phyloP scores from a whole-genome alignment of 2,888 invertebrate species.

The Meteorus colon region DNA sequence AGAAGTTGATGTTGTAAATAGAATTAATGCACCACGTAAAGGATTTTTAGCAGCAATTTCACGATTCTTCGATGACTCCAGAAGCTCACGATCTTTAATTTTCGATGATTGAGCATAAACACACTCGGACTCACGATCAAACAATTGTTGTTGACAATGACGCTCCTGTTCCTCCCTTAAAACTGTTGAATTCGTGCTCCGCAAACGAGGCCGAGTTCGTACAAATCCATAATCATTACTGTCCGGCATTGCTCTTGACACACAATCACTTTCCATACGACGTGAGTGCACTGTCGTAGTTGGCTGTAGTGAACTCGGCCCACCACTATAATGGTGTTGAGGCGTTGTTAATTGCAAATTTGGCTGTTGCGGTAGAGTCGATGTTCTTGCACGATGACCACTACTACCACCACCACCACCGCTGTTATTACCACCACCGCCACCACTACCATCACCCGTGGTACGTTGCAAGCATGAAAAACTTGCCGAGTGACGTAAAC shows the following conservation, averaged over 20 bases:
- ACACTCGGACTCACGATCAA: slow-evolving; percentile 59
- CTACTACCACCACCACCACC: slow-evolving; percentile 40
- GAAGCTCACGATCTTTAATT: slow-evolving; percentile 56
- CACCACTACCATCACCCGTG: slow-evolving; percentile 50
- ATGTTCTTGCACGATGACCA: slow-evolving; percentile 66
- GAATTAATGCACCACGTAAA: slow-evolving; percentile 65
- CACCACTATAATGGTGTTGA: slow-evolving; percentile 56
- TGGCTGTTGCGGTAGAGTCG: slow-evolving; percentile 72
- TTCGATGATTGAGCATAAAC: slow-evolving; percentile 43
- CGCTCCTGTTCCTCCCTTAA: slow-evolving; percentile 63
- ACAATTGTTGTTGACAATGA: slow-evolving; percentile 36
- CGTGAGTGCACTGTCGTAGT: slow-evolving; percentile 47
- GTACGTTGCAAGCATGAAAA: slow-evolving; percentile 74
- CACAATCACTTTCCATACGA: slow-evolving; percentile 49
- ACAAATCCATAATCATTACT: slow-evolving; percentile 70
- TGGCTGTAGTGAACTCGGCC: slow-evolving; percentile 56
- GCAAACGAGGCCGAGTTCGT: slow-evolving; percentile 64
- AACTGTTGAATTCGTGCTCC: slow-evolving; percentile 66
- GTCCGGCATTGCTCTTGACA: slow-evolving; percentile 55
- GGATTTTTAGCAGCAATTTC: slow-evolving; percentile 62
- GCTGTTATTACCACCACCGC: slow-evolving; percentile 23
- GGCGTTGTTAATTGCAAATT: slow-evolving; percentile 50
- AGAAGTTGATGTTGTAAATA: slow-evolving; percentile 69
- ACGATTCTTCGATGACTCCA: slow-evolving; percentile 55
- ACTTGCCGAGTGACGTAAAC: slow-evolving; percentile 74